A percentile compares a stretch with the other conserved stretches of the same genome.
These are phyloP conservation scores for Uropetala carovei DNA, from an alignment of 2,888 invertebrate genomes.

Conservation along the genomic window DNA sequence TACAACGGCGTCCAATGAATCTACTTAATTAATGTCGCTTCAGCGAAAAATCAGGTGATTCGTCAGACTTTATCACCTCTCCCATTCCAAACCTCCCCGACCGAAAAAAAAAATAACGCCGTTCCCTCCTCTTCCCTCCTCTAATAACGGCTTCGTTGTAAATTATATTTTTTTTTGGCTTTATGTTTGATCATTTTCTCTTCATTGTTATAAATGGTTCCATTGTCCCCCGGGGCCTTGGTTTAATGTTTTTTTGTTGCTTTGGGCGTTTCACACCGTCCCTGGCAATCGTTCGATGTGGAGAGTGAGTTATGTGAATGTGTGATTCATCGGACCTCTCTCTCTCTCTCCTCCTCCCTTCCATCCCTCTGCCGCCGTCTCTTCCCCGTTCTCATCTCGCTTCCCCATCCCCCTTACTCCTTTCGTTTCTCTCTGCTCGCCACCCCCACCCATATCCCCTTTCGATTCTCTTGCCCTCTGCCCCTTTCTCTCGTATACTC, in stretches of 20 bases:
- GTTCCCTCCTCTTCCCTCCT: background rate
- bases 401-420: background rate
- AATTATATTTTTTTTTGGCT: conserved; percentile 59
- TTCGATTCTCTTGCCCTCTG: background rate
- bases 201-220: conserved; percentile 64
- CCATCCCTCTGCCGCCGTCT: background rate
- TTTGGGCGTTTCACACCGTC: conserved; percentile 57
- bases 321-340: conserved; percentile 38
- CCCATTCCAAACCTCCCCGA: background rate
- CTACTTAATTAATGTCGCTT: conserved; percentile 63
- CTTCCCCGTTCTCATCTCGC: background rate
- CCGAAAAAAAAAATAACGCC: conserved; percentile 15
- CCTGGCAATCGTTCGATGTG: conserved; percentile 57
- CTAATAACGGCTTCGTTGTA: conserved; percentile 56
- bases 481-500: background rate
- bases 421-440: background rate
- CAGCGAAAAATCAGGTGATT: conserved; percentile 64
- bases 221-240: conserved; percentile 61
- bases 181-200: conserved; percentile 63
- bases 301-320: conserved; percentile 54
- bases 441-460: background rate
- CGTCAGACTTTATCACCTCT: conserved; percentile 63
- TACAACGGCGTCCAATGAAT: conserved; percentile 62
- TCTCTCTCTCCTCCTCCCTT: background rate
- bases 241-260: conserved; percentile 61